Evolutionary conservation across 2,113 vertebrate species (phyloP).

Genomic region (Tyto alba): DNA sequence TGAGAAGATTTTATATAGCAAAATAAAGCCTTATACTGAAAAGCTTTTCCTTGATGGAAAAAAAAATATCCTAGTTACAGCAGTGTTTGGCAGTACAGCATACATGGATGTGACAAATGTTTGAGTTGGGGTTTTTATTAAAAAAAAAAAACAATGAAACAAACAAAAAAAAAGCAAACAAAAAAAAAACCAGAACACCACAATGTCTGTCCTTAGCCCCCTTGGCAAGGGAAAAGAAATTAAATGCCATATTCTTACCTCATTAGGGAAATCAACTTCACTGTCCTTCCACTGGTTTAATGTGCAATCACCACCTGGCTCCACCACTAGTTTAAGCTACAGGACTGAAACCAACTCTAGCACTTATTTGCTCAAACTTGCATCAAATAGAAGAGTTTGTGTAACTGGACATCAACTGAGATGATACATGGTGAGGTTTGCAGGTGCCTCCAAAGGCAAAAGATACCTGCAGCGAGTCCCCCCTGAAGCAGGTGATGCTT

Average conservation of each 20-base stretch:
- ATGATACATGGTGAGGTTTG: not conserved
- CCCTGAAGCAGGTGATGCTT: not conserved
- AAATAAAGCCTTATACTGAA: not conserved
- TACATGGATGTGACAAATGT: not conserved
- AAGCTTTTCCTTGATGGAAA: not conserved
- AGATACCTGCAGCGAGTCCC: not conserved
- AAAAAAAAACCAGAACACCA: too few species aligned
- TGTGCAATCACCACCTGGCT: not conserved
- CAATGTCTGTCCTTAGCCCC: not conserved
- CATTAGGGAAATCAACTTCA: not conserved
- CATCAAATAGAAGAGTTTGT: not conserved
- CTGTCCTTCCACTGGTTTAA: not conserved
- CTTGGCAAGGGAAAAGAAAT: not conserved
- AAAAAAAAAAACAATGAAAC: too few species aligned
- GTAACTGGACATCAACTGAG: not conserved
- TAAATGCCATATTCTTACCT: not conserved
- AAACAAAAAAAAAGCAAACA: not conserved
- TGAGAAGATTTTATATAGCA: not conserved
- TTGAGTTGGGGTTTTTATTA: not conserved
- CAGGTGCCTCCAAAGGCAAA: not conserved
- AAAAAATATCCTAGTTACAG: not conserved
- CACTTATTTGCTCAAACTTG: not conserved
- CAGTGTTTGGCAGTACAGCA: not conserved
- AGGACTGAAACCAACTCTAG: not conserved
- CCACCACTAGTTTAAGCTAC: not conserved